Evolutionary conservation across 1,140 invertebrate genomes (phyloP), one percentile per base, ranked within the genome.

Genomic region (Brachionus koreanus): DNA sequence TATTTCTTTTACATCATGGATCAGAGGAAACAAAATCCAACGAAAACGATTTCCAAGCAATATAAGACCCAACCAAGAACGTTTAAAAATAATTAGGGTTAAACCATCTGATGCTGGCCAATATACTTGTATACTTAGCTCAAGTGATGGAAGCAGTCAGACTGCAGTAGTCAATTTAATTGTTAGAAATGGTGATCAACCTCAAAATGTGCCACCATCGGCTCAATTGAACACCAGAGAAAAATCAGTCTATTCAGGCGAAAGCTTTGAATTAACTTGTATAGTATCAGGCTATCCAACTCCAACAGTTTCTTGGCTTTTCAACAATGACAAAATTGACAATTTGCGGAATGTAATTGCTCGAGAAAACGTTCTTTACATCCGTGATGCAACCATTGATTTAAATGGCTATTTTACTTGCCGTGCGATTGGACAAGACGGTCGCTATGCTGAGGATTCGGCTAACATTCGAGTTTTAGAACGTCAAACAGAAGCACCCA

Each of bases 81-180:
- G 76, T 16, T 43, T 79, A 61, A 49, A 65, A 61, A 79, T 79
- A 61, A 57, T 61, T 5, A 65, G 43, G 57, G 76, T 79, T 5
- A 57, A 61, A 65, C 76, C 61, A 57, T 61, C 19, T n/a, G 76
- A 79, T 16, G 29, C 76, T 65, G 76, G 76, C 57, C 49, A 61
- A 57, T 79, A 79, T 49, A 61, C 76, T 61, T 79, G 76, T 65
- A 79, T 79, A 23, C 29, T 79, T 5, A 79, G 76, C n/a, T 79
- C 76, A 65, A 79, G 76, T 61, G 76, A 79, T 61, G 76, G 76
- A 25, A 61, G 16, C 9, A 65, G 29, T 12, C 49, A 79, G 35
- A 39, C 19, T 42, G 33, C 37, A 12, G 61, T 65, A 19, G 76
- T 79, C 7, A 65, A 79, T 65, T 43, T 79, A 12, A 65, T 39